phyloP scores from a whole-genome alignment of 1,140 invertebrate species.

The Eupeodes corollae region DNA sequence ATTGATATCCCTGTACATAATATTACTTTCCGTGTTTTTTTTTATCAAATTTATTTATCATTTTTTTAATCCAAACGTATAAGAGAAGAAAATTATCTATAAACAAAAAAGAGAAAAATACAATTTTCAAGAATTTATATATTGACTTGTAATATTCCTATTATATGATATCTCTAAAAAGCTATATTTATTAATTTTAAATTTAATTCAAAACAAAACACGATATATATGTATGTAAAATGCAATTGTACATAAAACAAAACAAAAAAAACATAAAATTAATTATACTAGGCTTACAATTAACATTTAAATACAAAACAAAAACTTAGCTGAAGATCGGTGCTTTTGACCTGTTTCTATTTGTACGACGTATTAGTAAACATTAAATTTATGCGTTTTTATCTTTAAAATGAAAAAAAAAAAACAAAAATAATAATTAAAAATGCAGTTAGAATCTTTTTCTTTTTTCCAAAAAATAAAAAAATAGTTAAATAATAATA shows the following conservation, averaged over 20 bases:
- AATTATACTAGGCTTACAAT: slow-evolving; percentile 1
- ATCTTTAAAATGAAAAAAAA: slow-evolving; percentile 4
- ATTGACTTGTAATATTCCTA: slow-evolving; percentile 16
- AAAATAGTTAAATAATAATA: neutral
- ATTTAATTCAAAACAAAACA: slow-evolving; percentile 9
- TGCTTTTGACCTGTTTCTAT: slow-evolving; percentile 38
- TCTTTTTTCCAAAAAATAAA: neutral
- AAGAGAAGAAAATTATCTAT: slow-evolving; percentile 7
- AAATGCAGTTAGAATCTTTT: neutral
- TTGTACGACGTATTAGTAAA: slow-evolving; percentile 31
- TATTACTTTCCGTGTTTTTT: neutral
- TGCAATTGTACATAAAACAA: slow-evolving; percentile 15
- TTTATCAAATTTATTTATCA: no score
- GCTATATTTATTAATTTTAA: slow-evolving; percentile 1
- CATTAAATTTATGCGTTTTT: slow-evolving; percentile 32
- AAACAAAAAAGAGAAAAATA: slow-evolving; percentile 5
- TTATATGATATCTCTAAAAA: slow-evolving; percentile 16
- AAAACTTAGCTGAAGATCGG: slow-evolving; percentile 38
- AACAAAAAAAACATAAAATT: slow-evolving; percentile 12
- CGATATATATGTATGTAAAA: slow-evolving; percentile 23
- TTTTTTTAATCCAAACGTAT: neutral
- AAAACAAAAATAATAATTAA: neutral
- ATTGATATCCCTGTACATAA: neutral
- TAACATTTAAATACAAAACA: slow-evolving; percentile 2
- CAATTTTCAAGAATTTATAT: no score